Evolutionary conservation across 1,140 invertebrate genomes (phyloP), one percentile per base, ranked within the genome.

Genomic region (Anthonomus grandis): DNA sequence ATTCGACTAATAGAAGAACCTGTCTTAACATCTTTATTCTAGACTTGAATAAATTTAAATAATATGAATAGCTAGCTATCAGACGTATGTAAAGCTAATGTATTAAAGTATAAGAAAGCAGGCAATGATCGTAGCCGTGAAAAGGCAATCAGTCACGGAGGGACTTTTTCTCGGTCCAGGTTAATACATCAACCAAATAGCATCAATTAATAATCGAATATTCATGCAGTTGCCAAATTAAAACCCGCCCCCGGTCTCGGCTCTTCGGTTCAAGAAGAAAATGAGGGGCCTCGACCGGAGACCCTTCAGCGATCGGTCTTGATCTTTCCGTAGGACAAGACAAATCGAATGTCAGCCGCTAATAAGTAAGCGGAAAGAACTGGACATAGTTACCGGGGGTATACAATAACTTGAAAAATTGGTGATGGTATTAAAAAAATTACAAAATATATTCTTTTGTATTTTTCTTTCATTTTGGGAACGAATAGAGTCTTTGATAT

Each of bases 311-410:
- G 52, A 60, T 47, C 57, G 56, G 59, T 68, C 69, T 69, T 67
- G 65, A 65, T 68, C 66, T 68, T 63, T 71, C 68, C 69, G 61
- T 57, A 65, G 66, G 67, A 70, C 71, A 73, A 74, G 71, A 74
- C 71, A 74, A 74, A 74, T 74, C 71, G 71, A 74, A 74, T 70
- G 70, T 72, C 70, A 72, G 70, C 64, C 71, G 65, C 70, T 74
- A 74, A 74, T 74, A 74, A 74, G 71, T 66, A 48, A 50, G 46
- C 47, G 37, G 37, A 46, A 41, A 19, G 24, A 36, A 42, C 17
- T 50, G 45, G 46, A 48, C 38, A 36, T 15, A 42, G 15, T 19
- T 50, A 57, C 55, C 22, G 21, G 55, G 55, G 54, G 42, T 21
- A 9, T 13, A 6, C 36, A 4, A 52, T 37, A 17, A 18, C 9